Percentiles rank a stretch among this genome's conserved stretches.
Evolutionary conservation across 2,888 invertebrate species (phyloP).

Genomic region (Mythimna pallens): DNA sequence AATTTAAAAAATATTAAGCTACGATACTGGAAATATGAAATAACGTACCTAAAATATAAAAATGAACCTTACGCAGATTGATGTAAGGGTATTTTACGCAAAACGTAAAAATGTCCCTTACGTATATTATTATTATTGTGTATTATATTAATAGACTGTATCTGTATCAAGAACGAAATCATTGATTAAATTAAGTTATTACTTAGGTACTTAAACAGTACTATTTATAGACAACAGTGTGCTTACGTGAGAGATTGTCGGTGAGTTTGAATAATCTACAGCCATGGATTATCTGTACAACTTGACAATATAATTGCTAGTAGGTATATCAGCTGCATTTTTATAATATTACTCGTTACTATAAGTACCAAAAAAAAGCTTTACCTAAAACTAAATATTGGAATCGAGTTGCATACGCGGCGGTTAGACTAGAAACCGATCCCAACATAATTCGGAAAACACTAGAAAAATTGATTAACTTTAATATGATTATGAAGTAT

Average conservation of each 20-base stretch:
- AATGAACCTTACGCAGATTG: no score
- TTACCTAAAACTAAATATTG: neutral
- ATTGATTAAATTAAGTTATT: slow-evolving; percentile 16
- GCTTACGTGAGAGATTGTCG: slow-evolving; percentile 35
- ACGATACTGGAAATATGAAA: no score
- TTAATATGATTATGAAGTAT: neutral
- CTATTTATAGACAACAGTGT: slow-evolving; percentile 9
- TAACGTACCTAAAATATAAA: no score
- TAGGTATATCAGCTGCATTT: neutral
- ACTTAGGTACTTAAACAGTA: slow-evolving; percentile 10
- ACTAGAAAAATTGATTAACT: no score
- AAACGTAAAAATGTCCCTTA: no score
- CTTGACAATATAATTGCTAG: slow-evolving; percentile 10
- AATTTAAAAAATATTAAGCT: no score
- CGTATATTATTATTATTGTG: neutral
- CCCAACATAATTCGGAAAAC: no score
- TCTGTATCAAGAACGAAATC: neutral
- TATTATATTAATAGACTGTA: slow-evolving; percentile 4
- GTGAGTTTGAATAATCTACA: slow-evolving; percentile 37
- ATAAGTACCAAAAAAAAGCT: neutral
- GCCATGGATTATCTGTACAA: slow-evolving; percentile 21
- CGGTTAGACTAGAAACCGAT: no score
- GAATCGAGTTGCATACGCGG: no score
- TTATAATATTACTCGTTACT: neutral
- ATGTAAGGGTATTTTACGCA: no score